These are phyloP conservation scores for Brienomyrus brachyistius DNA, from an alignment of 2,113 vertebrate species.

Conservation along the genomic window DNA sequence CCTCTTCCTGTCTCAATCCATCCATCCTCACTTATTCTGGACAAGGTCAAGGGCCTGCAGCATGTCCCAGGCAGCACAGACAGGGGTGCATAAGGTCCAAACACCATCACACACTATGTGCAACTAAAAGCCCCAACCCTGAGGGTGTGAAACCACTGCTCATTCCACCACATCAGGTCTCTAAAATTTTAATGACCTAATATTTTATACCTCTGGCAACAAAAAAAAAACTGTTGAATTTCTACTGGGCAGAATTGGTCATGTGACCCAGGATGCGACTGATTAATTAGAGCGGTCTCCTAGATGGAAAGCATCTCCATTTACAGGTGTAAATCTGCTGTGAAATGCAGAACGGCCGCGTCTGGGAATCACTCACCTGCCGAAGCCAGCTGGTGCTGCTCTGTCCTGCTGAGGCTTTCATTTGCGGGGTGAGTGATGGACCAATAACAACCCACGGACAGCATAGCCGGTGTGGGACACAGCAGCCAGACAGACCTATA, in stretches of 20 bases:
- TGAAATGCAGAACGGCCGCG: neutral
- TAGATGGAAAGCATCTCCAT: neutral
- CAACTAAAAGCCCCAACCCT: neutral
- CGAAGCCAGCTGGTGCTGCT: neutral
- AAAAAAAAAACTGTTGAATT: neutral
- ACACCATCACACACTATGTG: neutral
- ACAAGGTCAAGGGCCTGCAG: neutral
- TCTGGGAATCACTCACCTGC: neutral
- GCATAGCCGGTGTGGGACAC: neutral
- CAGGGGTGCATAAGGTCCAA: neutral
- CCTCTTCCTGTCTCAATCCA: neutral
- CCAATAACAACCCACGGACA: neutral
- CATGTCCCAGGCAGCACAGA: neutral
- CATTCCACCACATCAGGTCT: neutral
- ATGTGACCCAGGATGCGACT: neutral
- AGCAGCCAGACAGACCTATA: neutral
- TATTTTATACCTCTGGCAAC: neutral
- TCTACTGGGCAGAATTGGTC: neutral
- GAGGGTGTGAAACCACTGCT: neutral
- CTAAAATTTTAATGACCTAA: neutral
- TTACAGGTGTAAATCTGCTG: neutral
- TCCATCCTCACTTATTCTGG: neutral
- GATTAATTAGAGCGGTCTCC: neutral
- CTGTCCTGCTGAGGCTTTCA: neutral
- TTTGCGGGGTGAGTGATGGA: neutral